Percentiles rank a stretch among this genome's conserved stretches.
Conservation (phyloP, 1,140 invertebrate species). For the Drosophila tropicalis region DNA sequence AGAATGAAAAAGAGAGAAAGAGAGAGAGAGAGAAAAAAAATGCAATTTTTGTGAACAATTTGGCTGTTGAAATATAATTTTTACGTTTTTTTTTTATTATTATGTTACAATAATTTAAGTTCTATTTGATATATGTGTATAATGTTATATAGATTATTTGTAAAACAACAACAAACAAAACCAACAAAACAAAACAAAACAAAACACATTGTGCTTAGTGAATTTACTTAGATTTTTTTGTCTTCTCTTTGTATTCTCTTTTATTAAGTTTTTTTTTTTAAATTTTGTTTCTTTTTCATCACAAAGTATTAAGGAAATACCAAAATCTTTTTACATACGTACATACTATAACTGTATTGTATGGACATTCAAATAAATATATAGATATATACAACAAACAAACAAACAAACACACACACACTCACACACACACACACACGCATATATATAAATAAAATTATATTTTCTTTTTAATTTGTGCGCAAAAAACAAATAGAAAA, state of each 20-base stretch:
- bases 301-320: constrained; percentile 16
- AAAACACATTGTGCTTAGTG: constrained; percentile 46
- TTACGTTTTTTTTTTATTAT: constrained; percentile 35
- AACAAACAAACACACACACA: not conserved
- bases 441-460: constrained; percentile 10
- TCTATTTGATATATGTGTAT: constrained; percentile 51
- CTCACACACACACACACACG: not conserved
- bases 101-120: constrained; percentile 52
- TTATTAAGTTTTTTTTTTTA: constrained; percentile 14
- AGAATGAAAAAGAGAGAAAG: constrained; percentile 32
- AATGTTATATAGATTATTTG: constrained; percentile 40
- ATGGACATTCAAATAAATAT: not conserved
- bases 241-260: constrained; percentile 20
- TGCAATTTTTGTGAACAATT: constrained; percentile 81
- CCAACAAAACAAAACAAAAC: constrained; percentile 39
- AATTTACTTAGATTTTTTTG: constrained; percentile 51
- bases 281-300: constrained; percentile 28
- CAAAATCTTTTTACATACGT: constrained; percentile 20
- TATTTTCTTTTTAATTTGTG: constrained; percentile 27
- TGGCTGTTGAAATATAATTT: constrained; percentile 73
- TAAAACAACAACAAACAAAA: constrained; percentile 18
- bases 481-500: constrained; percentile 22
- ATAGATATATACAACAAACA: constrained; percentile 1
- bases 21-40: constrained; percentile 56
- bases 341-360: constrained; percentile 15